phyloP scores from a whole-genome alignment of 2,797 vertebrate genomes.

The Lagodon rhomboides region DNA sequence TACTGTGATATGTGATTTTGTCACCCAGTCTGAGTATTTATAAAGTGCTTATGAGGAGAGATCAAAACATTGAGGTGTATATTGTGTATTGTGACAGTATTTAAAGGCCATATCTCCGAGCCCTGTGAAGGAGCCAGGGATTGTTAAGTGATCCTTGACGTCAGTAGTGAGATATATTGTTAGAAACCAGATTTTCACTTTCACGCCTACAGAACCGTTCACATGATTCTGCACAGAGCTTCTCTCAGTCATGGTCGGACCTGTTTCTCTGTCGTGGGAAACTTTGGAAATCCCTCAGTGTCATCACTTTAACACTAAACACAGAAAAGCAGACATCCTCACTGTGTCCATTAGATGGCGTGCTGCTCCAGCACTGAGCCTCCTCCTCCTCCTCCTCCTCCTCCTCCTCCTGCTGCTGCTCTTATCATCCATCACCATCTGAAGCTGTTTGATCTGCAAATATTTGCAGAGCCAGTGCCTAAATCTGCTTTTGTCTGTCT shows the following conservation, averaged over 20 bases:
- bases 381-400: not conserved
- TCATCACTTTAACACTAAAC: conserved; percentile 20
- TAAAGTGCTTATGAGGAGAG: too few relatives aligned
- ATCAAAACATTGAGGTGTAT: too few relatives aligned
- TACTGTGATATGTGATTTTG: too few relatives aligned
- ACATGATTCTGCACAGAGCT: not conserved
- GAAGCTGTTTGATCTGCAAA: conserved; percentile 60
- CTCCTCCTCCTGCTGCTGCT: not conserved
- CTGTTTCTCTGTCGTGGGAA: conserved; percentile 29
- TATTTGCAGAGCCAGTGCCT: conserved; percentile 41
- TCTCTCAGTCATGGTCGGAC: conserved; percentile 15
- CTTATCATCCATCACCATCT: conserved; percentile 41
- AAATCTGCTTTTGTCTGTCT: conserved; percentile 49
- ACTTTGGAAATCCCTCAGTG: conserved; percentile 27
- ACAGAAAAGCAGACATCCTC: not conserved
- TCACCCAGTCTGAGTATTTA: too few relatives aligned
- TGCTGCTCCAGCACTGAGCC: conserved; percentile 26
- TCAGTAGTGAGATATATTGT: not conserved
- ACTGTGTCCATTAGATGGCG: conserved; percentile 72
- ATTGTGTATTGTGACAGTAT: too few relatives aligned
- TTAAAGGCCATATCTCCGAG: too few relatives aligned
- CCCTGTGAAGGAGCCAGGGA: not conserved
- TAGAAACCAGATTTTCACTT: not conserved
- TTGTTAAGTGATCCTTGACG: not conserved
- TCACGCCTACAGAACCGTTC: not conserved